Base-by-base conservation (phyloP, 1,140 invertebrate species). In the Battus philenor region DNA sequence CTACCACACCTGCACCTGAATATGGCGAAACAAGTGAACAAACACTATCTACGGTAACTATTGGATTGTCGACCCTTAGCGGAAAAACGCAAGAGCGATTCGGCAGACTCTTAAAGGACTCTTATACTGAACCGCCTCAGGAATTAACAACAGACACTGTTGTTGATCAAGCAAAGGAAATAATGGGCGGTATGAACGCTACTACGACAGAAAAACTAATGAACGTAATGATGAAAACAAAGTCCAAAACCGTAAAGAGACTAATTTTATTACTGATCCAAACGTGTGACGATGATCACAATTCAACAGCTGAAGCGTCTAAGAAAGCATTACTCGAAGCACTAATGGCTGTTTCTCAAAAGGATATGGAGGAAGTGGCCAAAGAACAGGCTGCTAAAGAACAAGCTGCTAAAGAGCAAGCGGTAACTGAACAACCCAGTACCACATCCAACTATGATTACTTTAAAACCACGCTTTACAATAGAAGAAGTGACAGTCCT, bases 221-320 rank as follows among this genome's bases (percentile, higher is more conserved):
- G 87, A 89, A 90, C 46, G 91, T 93, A 3, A 94, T 95, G 93
- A 91, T 92, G 55, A 90, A 93, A 71, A 93, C 93, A 1, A 90
- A 88, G 44, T 94, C 94, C 67, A 90, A 90, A 29, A 91, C 92
- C 1, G 91, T 94, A 0, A 87, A 91, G 43, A 89, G 93, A 32
- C 72, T 95, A 8, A 90, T 95, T 22, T 69, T 95, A 5, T 68
- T 95, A 7, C 77, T 95, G 44, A 92, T 95, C 6, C 92, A 90
- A 53, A 92, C 93, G 38, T 93, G 92, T 60, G 92, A 91, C 47
- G 90, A 92, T 62, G 87, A 92, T 75, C 81, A 92, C 60, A 86
- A 91, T 72, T 89, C 90, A 72, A 88, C 90, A 46, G 73, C 90
- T 66, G 86, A 93, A 76, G 87, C 90, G 56, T 88, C 90, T 43